Percentiles rank a stretch among this genome's conserved stretches.
Conservation (phyloP, 2,113 vertebrate species). For the Colistium nudipinnis region DNA sequence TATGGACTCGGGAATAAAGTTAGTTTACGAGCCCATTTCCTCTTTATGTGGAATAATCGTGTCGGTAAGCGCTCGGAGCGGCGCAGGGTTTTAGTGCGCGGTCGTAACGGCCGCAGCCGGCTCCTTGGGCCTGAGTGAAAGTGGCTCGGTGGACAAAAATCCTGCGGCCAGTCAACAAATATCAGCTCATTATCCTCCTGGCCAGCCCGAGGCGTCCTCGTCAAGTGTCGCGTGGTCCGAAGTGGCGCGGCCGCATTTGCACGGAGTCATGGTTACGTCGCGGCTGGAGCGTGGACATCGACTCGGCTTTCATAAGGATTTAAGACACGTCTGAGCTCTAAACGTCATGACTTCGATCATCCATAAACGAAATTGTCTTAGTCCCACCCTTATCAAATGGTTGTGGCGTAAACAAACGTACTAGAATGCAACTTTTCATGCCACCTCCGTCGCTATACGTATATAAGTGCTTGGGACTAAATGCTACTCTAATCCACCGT, state of each 20-base stretch:
- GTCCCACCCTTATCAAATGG: no score
- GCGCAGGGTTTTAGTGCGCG: slow-evolving; percentile 47
- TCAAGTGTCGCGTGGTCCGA: not conserved
- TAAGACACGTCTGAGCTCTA: not conserved
- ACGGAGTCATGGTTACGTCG: not conserved
- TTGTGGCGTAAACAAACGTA: no score
- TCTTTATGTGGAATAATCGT: slow-evolving; percentile 69
- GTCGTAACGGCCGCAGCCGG: slow-evolving; percentile 22
- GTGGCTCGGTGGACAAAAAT: slow-evolving; percentile 38
- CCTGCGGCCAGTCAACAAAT: slow-evolving; percentile 27
- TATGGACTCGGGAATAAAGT: slow-evolving; percentile 68
- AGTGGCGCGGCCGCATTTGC: not conserved
- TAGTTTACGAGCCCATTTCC: slow-evolving; percentile 65
- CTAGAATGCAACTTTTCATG: no score
- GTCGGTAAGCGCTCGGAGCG: slow-evolving; percentile 52
- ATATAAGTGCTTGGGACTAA: no score
- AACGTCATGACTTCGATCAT: no score
- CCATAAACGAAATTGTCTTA: no score
- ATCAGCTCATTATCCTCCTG: slow-evolving; percentile 8
- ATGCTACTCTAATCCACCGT: no score
- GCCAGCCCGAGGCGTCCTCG: not conserved
- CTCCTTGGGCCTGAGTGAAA: slow-evolving; percentile 43
- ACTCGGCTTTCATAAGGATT: not conserved
- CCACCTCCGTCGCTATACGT: no score
- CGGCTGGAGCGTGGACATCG: not conserved